These are phyloP conservation scores for Cinclus mexicanus DNA, from an alignment of 2,113 vertebrate genomes.

Conservation along the genomic window DNA sequence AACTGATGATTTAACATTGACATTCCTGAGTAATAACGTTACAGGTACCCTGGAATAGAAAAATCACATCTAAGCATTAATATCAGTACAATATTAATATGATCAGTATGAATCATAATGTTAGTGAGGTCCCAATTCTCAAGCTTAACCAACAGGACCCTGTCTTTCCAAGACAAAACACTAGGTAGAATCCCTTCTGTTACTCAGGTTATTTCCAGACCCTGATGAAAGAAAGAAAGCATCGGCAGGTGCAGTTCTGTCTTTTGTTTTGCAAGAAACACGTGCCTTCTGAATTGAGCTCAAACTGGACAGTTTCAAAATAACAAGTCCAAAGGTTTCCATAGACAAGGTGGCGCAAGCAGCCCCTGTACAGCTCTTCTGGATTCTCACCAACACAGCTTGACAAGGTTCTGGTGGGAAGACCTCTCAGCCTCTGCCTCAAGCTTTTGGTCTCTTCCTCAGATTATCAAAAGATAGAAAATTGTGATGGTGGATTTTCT, in stretches of 20 bases:
- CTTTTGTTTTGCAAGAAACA: background rate
- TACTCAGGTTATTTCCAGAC: background rate
- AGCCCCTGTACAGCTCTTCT: background rate
- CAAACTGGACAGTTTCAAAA: background rate
- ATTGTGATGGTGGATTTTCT: conserved; percentile 29
- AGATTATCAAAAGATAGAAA: background rate
- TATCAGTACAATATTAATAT: no score
- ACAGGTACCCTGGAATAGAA: background rate
- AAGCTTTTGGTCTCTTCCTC: conserved; percentile 15
- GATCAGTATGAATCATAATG: background rate
- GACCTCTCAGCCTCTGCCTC: background rate
- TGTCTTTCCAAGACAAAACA: background rate
- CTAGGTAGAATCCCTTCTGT: background rate
- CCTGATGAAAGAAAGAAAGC: background rate
- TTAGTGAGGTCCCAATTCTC: background rate
- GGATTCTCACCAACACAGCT: background rate
- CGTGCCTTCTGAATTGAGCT: background rate
- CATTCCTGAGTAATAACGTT: background rate
- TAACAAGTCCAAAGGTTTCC: background rate
- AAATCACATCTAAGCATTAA: background rate
- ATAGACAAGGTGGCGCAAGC: background rate
- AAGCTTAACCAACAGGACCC: background rate
- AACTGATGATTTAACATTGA: background rate
- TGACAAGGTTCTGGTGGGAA: background rate
- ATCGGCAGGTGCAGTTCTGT: background rate